Base-by-base conservation (phyloP, 23 tunicate species). In the Corella eumyota region DNA sequence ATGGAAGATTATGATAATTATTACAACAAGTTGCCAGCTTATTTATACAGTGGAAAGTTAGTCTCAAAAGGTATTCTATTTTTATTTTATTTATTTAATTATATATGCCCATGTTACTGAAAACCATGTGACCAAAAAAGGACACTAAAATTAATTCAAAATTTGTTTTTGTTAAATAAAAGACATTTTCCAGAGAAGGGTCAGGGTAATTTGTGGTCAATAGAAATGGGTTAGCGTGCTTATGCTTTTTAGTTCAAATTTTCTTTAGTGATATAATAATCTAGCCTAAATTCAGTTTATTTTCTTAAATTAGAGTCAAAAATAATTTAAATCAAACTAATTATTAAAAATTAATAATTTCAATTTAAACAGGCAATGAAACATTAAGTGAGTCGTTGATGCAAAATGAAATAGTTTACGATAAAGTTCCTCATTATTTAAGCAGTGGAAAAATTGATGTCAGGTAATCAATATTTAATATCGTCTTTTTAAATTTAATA, bases 381-480 rank as follows among this genome's bases (percentile, higher is more conserved):
- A n/a, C n/a, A n/a, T n/a, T n/a, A n/a, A n/a, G n/a, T n/a, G n/a
- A n/a, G n/a, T n/a, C n/a, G n/a, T n/a, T n/a, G n/a, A n/a, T n/a
- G n/a, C n/a, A n/a, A n/a, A 33, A 54, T 9, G 68, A 38, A 2
- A 6, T 62, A 1, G 58, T 69, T 29, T 84, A 66, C 70, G 69
- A 75, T 56, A 84, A 84, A 64, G 47, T 84, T 26, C 94, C 94
- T 23, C 94, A 84, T 47, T 84, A 84, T 58, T 70, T 84, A 32
- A 69, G 94, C 56, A 58, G 76, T 24, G 94, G 94, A 36, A 84
- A 84, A 45, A 45, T 66, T 11, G 58, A 28, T 13, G 67, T 73
- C 3, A 66, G 73, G 82, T 75, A 51, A 51, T 40, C n/a, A n/a
- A n/a, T n/a, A n/a, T n/a, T n/a, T n/a, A 31, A n/a, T n/a, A n/a